Base-by-base conservation (phyloP, 2,113 vertebrate genomes). In the Calidris pugnax region DNA sequence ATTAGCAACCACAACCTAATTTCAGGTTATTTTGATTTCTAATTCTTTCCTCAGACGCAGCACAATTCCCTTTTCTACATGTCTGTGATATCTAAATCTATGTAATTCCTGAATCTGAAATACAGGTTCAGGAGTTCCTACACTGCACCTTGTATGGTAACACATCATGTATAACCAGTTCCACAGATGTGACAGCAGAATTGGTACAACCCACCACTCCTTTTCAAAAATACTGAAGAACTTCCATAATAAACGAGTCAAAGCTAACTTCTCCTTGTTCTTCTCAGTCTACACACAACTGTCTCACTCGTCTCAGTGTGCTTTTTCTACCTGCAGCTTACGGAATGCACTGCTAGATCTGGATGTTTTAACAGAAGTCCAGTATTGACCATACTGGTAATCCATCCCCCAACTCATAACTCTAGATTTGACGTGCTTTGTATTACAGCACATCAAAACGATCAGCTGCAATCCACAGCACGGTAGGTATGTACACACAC, bases 161-260 rank as follows among this genome's bases (percentile, higher is more conserved):
- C 28, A 75, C 2, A 14, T 27, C 10, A 60, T 51, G 10, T 50
- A 35, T 13, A 59, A 59, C 15, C 8, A 9, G 82, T 72, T 9
- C 53, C 76, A 56, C 33, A 73, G 24, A 76, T 5, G 4, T 2
- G 10, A 56, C 6, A 3, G 26, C 12, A 69, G n/a, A 82, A 91
- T 28, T 48, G 11, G 19, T 71, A 55, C 0, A 2, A 74, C 33
- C 2, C 30, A 72, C n/a, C 0, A 0, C 14, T 71, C 15, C 32
- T 67, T 80, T 74, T 56, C 41, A 77, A 77, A 84, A 90, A 80
- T 60, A 83, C 23, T 41, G 26, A 68, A 79, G 20, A 68, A 39
- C 9, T 69, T 73, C 7, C 69, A 13, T 45, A 66, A 88, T 14
- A 66, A 76, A 73, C 4, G 1, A 83, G 11, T 23, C 28, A 81